Evolutionary conservation across 2,797 vertebrate species (phyloP).

Genomic region (Balearica regulorum): DNA sequence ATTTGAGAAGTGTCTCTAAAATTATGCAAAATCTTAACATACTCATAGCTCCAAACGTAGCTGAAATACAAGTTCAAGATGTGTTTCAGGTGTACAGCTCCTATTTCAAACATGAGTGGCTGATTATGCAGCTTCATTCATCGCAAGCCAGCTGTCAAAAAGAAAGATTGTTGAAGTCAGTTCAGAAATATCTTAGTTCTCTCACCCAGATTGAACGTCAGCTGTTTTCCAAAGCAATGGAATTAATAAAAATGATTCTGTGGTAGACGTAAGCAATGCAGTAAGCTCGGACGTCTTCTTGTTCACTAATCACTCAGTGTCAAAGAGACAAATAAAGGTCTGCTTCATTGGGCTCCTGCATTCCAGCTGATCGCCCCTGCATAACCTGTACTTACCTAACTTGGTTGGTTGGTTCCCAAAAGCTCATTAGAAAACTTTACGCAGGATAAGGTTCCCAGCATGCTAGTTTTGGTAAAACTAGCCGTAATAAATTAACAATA

Average conservation of each 20-base stretch:
- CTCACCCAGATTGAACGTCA: slow-evolving; percentile 7
- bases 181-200: slow-evolving; percentile 36
- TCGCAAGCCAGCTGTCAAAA: slow-evolving; percentile 24
- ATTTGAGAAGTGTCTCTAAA: neutral
- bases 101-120: slow-evolving; percentile 6
- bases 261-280: neutral
- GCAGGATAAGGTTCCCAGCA: neutral
- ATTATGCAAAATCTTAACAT: neutral
- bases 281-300: neutral
- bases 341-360: rapidly evolving
- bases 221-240: neutral
- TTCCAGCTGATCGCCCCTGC: rapidly evolving
- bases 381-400: neutral
- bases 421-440: neutral
- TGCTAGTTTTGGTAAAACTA: neutral
- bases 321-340: neutral
- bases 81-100: neutral
- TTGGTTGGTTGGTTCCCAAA: neutral
- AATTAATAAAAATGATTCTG: slow-evolving; percentile 26
- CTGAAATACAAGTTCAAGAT: neutral
- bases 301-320: neutral
- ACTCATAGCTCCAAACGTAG: neutral
- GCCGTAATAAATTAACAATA: neutral
- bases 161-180: slow-evolving; percentile 16
- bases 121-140: slow-evolving; percentile 36